Evolutionary conservation across 2,888 invertebrate species (phyloP), one percentile per base, ranked within the genome.

Genomic region (Mesorhabditis spiculigera): DNA sequence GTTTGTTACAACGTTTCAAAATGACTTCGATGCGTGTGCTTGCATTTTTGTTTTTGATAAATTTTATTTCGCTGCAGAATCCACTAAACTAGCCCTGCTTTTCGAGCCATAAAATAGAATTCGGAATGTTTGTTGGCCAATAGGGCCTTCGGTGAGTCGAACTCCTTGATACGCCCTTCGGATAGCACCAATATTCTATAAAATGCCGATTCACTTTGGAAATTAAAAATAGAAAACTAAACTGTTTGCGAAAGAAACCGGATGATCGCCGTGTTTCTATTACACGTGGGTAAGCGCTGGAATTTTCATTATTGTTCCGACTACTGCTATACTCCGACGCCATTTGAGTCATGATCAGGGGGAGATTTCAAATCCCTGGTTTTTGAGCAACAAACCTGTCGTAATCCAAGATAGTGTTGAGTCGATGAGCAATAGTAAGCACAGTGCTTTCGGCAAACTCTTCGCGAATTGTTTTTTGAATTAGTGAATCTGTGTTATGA

Each of bases 371-470:
- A 28, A 28, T 3, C 28, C 28, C 28, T 28, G 28, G 28, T 28
- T 28, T 28, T 28, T 1, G 28, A 28, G 28, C 28, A 28, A 28
- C 28, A 28, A 28, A 81, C 80, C 76, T 77, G 82, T 92, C 92
- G 45, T 92, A 92, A 88, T 94, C 93, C 90, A 94, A 90, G 81
- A 95, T 93, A 43, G 94, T 95, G 87, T 94, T 94, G 73, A 95
- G 90, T 28, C 94, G 90, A 89, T 95, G 94, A 58, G 94, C 94
- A 86, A 95, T 94, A 0, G 94, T 94, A 43, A 95, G 90, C 67
- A 95, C 92, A 4, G 94, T 94, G 87, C 93, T 93, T 73, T 92
- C 90, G 73, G 90, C 90, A 87, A 95, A 95, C 87, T 94, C 92
- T 43, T 91, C 90, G 43, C 80, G 66, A 41, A 80, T 80, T 5